These are phyloP conservation scores for Yponomeuta plumbellus DNA, from an alignment of 2,888 invertebrate genomes.

Conservation along the genomic window DNA sequence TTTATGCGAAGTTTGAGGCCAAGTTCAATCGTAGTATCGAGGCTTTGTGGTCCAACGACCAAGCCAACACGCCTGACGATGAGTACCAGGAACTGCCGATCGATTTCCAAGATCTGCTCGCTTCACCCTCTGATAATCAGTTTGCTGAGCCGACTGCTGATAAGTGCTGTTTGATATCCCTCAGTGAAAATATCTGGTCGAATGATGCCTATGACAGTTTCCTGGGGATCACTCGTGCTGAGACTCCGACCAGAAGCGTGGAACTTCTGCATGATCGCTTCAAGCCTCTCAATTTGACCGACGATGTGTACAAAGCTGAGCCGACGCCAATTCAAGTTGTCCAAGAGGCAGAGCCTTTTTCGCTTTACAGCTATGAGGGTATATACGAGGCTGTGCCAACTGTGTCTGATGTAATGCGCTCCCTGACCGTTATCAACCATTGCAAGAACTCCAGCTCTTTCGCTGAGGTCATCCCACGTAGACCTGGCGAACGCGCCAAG, in stretches of 20 bases:
- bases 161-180: slow-evolving; percentile 49
- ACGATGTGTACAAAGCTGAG: slow-evolving; percentile 26
- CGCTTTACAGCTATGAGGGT: slow-evolving; percentile 55
- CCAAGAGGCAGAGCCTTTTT: slow-evolving; percentile 42
- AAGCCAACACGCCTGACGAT: slow-evolving; percentile 66
- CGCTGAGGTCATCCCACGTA: slow-evolving; percentile 75
- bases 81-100: slow-evolving; percentile 79
- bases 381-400: slow-evolving; percentile 55
- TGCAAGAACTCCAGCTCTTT: slow-evolving; percentile 77
- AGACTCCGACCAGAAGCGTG: slow-evolving; percentile 22
- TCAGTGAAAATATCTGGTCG: slow-evolving; percentile 57
- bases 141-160: slow-evolving; percentile 60
- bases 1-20: slow-evolving; percentile 78
- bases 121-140: slow-evolving; percentile 74
- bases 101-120: slow-evolving; percentile 75
- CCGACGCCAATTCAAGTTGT: slow-evolving; percentile 24
- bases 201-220: slow-evolving; percentile 29
- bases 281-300: slow-evolving; percentile 46
- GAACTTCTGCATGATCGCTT: slow-evolving; percentile 41
- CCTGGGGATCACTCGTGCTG: neutral
- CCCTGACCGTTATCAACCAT: slow-evolving; percentile 78
- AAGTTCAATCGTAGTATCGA: slow-evolving; percentile 82
- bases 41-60: slow-evolving; percentile 79
- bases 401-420: slow-evolving; percentile 62
- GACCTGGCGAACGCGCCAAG: slow-evolving; percentile 78